These are phyloP conservation scores for Odontocolon sp. DNA, from an alignment of 2,888 invertebrate genomes.

Conservation along the genomic window DNA sequence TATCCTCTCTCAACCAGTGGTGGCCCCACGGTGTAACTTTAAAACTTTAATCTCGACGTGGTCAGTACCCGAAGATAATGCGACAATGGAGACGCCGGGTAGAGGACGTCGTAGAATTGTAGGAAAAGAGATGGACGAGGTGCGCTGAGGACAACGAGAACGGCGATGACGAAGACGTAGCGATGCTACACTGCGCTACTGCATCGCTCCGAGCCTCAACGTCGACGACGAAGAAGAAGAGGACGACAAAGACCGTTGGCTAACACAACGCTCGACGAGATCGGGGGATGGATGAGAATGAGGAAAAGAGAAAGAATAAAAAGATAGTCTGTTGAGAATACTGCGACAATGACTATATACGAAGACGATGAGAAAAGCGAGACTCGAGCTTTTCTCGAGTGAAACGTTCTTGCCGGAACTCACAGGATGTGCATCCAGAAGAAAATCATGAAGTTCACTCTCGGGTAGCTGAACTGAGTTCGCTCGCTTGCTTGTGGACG, in stretches of 20 bases:
- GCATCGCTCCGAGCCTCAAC: constrained; percentile 51
- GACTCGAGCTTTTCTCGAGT: constrained; percentile 51
- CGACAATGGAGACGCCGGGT: constrained; percentile 68
- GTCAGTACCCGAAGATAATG: constrained; percentile 72
- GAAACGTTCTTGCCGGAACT: constrained; percentile 34
- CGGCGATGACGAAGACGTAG: constrained; percentile 47
- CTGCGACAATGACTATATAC: constrained; percentile 24
- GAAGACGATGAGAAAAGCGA: constrained; percentile 42
- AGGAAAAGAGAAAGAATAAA: constrained; percentile 51
- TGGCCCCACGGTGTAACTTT: constrained; percentile 65
- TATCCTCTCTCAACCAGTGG: neutral
- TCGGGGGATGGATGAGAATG: constrained; percentile 64
- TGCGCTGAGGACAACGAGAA: constrained; percentile 47
- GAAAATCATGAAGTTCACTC: constrained; percentile 57
- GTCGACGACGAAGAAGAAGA: constrained; percentile 49
- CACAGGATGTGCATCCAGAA: constrained; percentile 53
- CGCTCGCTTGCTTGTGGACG: constrained; percentile 43
- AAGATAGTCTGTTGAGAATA: constrained; percentile 50
- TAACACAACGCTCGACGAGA: constrained; percentile 63
- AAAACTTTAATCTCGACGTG: constrained; percentile 74
- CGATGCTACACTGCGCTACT: too few species aligned
- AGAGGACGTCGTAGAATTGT: constrained; percentile 62
- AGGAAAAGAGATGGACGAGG: constrained; percentile 64
- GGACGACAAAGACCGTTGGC: constrained; percentile 54
- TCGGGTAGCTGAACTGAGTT: constrained; percentile 35